Evolutionary conservation across 2,797 vertebrate genomes (phyloP).

Genomic region (Manis crassicaudata): DNA sequence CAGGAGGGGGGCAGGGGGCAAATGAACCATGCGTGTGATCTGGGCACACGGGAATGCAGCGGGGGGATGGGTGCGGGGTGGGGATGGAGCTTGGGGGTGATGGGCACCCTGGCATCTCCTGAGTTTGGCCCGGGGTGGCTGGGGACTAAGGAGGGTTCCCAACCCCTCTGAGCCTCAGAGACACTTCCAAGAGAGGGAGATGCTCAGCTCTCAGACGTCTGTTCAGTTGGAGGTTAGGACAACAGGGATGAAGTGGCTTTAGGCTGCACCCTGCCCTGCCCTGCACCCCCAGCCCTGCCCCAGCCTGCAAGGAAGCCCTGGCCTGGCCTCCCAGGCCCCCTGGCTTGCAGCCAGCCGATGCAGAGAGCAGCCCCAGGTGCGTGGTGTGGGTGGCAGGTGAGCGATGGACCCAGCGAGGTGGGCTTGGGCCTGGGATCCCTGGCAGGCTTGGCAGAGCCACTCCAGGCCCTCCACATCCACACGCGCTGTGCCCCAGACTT

Average conservation of each 20-base stretch:
- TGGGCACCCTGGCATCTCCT: not conserved
- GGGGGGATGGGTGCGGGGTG: no score
- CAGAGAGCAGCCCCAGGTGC: constrained; percentile 46
- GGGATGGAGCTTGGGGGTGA: not conserved
- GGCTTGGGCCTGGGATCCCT: not conserved
- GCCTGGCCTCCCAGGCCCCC: not conserved
- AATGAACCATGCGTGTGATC: accelerated
- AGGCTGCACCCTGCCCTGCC: not conserved
- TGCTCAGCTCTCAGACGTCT: not conserved
- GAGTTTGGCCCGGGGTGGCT: not conserved
- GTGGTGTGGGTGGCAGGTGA: constrained; percentile 47
- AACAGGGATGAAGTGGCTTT: not conserved
- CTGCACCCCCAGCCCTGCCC: not conserved
- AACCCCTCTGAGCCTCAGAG: not conserved
- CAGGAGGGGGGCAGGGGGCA: not conserved
- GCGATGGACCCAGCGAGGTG: not conserved
- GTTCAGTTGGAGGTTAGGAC: not conserved
- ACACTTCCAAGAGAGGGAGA: not conserved
- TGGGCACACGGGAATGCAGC: accelerated
- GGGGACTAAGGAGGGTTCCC: no score
- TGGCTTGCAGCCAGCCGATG: not conserved
- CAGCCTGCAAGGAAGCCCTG: not conserved
- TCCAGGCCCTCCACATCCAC: not conserved
- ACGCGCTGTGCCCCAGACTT: no score
- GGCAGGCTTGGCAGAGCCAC: not conserved